A percentile compares a stretch with the other conserved stretches of the same genome.
These are phyloP conservation scores for Sphinx pinastri DNA, from an alignment of 2,888 invertebrate species.

Conservation along the genomic window DNA sequence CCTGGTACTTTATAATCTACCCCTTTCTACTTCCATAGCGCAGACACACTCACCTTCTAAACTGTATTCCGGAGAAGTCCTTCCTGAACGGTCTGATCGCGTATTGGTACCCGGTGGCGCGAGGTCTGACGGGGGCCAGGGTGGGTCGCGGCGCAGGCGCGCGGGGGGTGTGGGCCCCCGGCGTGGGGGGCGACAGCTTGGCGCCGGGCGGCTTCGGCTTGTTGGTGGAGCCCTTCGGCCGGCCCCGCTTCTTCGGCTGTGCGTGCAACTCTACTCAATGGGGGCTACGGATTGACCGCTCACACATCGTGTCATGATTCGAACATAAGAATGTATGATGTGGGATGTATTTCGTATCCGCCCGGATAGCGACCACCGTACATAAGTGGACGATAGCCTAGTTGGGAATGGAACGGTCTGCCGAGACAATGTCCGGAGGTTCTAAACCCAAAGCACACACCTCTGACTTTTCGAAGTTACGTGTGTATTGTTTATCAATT, in stretches of 20 bases:
- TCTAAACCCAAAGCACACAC: too few species aligned
- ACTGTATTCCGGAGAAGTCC: conserved; percentile 81
- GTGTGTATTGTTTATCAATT: too few species aligned
- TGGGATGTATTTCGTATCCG: too few species aligned
- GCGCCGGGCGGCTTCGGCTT: conserved; percentile 63
- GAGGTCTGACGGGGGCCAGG: conserved; percentile 57
- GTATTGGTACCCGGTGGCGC: conserved; percentile 73
- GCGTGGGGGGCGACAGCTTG: conserved; percentile 36
- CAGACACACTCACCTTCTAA: conserved; percentile 62
- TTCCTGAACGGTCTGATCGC: conserved; percentile 75
- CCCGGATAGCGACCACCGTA: too few species aligned
- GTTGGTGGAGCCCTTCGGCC: conserved; percentile 81
- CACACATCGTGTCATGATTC: too few species aligned
- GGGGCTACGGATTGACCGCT: background rate
- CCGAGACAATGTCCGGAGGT: too few species aligned
- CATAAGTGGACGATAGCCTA: too few species aligned
- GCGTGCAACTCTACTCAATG: conserved; percentile 28
- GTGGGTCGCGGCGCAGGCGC: conserved; percentile 54
- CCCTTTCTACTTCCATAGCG: too few species aligned
- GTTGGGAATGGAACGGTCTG: too few species aligned
- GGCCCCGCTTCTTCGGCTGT: conserved; percentile 79
- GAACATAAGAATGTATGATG: too few species aligned
- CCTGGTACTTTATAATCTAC: too few species aligned
- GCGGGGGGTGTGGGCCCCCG: conserved; percentile 43
- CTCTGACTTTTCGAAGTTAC: too few species aligned